Base-by-base conservation (phyloP, 2,113 vertebrate species). In the Toxotes jaculatrix region DNA sequence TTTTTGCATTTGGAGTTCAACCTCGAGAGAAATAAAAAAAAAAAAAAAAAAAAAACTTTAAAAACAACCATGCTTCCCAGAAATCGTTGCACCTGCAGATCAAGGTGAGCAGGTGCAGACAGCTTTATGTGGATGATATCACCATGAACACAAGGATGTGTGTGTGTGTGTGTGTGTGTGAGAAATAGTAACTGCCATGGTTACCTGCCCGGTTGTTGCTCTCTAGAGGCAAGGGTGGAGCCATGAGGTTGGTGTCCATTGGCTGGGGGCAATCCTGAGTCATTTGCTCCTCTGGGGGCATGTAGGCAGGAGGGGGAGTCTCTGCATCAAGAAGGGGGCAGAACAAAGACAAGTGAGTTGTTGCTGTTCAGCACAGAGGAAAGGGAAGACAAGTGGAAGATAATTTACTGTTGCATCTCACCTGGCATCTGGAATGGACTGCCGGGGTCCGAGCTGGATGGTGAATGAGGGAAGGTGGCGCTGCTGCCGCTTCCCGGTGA, bases 401-500 rank as follows among this genome's bases (percentile, higher is more conserved):
- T 32, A 32, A 12, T 13, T 9, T 3, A 14, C 12, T 27, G 27
- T 3, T 2, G 7, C 14, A n/a, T 59, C 88, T 77, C 91, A 99
- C 98, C 98, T 96, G 98, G 97, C 95, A 99, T 98, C 91, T 99
- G 98, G 89, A 99, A 99, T 67, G 98, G 98, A 87, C 98, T 99
- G 88, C 96, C 97, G 0, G 98, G 98, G 84, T 99, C 98, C 0
- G 98, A 97, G 94, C 97, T 99, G 94, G 96, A 96, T 13, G 98
- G 98, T 10, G 98, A 99, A 73, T 98, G 97, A 0, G 98, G 98
- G 68, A 99, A 99, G 88, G 98, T 98, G 93, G 96, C 94, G 14
- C 94, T 97, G 95, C 97, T 98, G 68, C 94, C 94, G 72, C 98
- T 96, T 49, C 97, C 97, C 0, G 98, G 98, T 0, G 98, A 99